Evolutionary conservation across 2,888 invertebrate genomes (phyloP), one percentile per base, ranked within the genome.

Genomic region (Latrodectus hesperus): DNA sequence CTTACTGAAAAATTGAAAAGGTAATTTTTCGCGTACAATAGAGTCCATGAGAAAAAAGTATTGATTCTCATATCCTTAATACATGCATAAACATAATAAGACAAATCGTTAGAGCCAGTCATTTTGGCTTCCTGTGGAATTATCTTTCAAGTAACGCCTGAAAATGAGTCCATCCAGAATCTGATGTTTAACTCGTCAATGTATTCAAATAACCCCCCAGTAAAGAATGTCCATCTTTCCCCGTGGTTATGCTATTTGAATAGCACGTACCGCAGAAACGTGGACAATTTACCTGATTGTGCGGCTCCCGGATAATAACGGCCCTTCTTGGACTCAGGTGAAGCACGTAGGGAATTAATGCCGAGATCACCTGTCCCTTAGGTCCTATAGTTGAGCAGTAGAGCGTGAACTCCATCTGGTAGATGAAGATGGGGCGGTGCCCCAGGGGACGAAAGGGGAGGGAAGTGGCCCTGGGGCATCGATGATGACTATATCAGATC

Each of bases 401-500:
- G 73, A 81, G 81, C 86, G 71, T 82, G 86, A 70, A 81, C 77
- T 87, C 81, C 86, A 82, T 82, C 81, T 87, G 86, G 77, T 73
- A 75, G 82, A 82, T 82, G 82, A 68, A 68, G 70, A 82, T 70
- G 82, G 86, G 86, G 76, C 65, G 76, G 76, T 38, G 76, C 81
- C 85, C 55, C 74, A 16, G 78, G 85, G 84, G 78, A 84, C 73
- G 67, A 14, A 38, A 38, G 38, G 38, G 38, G 38, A 6, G 38
- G 38, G 38, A 38, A 38, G 38, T 53, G 84, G 55, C 83, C 76
- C 17, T 8, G 38, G 79, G 74, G 55, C 64, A 26, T 26, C 26
- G 71, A 49, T 87, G 86, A 87, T 87, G 86, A 87, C 86, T 87
- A 71, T 87, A 87, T 87, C 81, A 76, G 81, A 82, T 80, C 80